These are phyloP conservation scores for Sylvia borin DNA, from an alignment of 2,797 vertebrate species.

Conservation along the genomic window DNA sequence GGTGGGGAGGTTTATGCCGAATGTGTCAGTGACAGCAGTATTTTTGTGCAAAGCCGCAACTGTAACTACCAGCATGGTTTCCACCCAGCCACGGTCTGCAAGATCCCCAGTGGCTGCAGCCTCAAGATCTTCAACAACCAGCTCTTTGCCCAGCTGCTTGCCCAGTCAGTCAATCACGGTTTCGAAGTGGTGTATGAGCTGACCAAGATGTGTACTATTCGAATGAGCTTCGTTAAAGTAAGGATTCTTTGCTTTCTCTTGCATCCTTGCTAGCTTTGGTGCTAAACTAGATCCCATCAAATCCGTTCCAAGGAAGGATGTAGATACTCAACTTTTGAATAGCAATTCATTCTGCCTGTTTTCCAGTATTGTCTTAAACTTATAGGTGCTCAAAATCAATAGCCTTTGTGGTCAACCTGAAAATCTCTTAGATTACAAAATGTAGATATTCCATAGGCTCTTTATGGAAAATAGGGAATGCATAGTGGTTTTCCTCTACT, in stretches of 20 bases:
- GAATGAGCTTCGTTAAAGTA: slow-evolving; percentile 99
- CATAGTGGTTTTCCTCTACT: background rate
- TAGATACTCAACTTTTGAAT: background rate
- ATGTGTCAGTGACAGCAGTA: slow-evolving; percentile 98
- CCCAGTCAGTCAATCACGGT: slow-evolving; percentile 96
- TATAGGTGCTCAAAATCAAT: background rate
- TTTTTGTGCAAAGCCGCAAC: slow-evolving; percentile 98
- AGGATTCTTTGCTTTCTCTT: slow-evolving; percentile 20
- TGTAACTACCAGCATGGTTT: slow-evolving; percentile 99
- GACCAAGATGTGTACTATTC: slow-evolving; percentile 98
- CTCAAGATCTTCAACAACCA: slow-evolving; percentile 99
- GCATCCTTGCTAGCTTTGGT: background rate
- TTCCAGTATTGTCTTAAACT: background rate
- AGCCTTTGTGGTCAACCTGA: background rate
- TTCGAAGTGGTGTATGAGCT: slow-evolving; percentile 98
- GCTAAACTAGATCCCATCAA: background rate
- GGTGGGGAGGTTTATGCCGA: slow-evolving; percentile 97
- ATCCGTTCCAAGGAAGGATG: background rate
- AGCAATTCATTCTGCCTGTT: background rate
- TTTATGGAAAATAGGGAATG: background rate
- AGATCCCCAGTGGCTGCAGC: slow-evolving; percentile 98
- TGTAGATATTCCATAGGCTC: background rate
- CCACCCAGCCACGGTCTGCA: slow-evolving; percentile 96
- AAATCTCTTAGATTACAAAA: background rate
- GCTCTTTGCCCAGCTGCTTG: slow-evolving; percentile 94